Percentiles rank a stretch among this genome's conserved stretches.
These are phyloP conservation scores for Centruroides sculpturatus DNA, from an alignment of 1,140 invertebrate genomes.

Conservation along the genomic window DNA sequence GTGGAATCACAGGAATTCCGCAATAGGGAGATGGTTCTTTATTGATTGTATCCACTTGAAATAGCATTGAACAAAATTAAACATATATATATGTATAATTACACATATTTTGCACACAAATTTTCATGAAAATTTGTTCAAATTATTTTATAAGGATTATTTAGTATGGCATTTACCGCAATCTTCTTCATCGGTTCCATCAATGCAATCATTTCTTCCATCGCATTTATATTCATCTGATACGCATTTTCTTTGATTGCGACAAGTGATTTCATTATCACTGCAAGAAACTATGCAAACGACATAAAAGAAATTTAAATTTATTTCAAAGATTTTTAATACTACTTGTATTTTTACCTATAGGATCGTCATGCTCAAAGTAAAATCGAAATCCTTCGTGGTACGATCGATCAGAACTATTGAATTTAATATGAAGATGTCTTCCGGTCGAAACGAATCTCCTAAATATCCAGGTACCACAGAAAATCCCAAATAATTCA, in stretches of 20 bases:
- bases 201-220: slow-evolving; percentile 76
- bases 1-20: slow-evolving; percentile 2
- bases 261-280: slow-evolving; percentile 2
- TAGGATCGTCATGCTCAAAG: slow-evolving; percentile 5
- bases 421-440: slow-evolving; percentile 6
- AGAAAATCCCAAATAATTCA: slow-evolving; percentile 3
- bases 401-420: slow-evolving; percentile 2
- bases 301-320: neutral
- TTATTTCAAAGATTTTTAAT: no score
- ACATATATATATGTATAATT: no score
- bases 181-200: slow-evolving; percentile 56
- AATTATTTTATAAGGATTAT: no score
- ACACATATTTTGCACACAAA: no score
- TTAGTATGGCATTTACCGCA: slow-evolving; percentile 1
- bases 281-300: neutral
- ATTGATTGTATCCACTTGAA: no score
- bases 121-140: no score
- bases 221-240: slow-evolving; percentile 40
- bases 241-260: slow-evolving; percentile 4
- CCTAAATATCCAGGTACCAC: slow-evolving; percentile 4
- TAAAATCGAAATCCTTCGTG: slow-evolving; percentile 9
- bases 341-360: neutral
- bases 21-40: neutral
- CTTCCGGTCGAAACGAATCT: slow-evolving; percentile 2
- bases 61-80: no score